A percentile compares a stretch with the other conserved stretches of the same genome.
Conservation (phyloP, 1,140 invertebrate species). For the Ptiloglossa arizonensis region DNA sequence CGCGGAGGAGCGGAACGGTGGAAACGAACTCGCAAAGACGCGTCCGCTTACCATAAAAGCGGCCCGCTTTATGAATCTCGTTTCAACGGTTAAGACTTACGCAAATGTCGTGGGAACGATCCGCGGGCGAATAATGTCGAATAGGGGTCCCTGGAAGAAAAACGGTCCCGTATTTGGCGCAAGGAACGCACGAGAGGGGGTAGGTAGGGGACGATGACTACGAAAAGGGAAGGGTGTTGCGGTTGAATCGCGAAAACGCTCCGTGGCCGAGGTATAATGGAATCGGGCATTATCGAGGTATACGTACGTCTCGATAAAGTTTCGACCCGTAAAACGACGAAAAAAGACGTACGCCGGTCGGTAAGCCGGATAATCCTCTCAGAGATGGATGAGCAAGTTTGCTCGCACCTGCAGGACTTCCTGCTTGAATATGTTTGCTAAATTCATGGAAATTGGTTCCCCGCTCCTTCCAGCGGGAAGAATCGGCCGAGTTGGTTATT, state of each 20-base stretch:
- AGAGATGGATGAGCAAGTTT: slow-evolving; percentile 54
- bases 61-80: background rate
- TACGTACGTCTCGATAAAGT: slow-evolving; percentile 61
- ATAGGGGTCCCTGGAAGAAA: slow-evolving; percentile 47
- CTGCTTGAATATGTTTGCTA: slow-evolving; percentile 31
- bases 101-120: slow-evolving; percentile 46
- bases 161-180: too few relatives aligned
- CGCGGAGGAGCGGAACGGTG: too few relatives aligned
- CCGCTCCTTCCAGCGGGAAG: too few relatives aligned
- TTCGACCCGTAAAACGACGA: slow-evolving; percentile 37
- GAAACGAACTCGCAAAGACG: background rate
- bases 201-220: too few relatives aligned
- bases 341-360: slow-evolving; percentile 21
- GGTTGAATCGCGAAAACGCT: background rate
- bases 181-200: too few relatives aligned
- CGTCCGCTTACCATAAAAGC: slow-evolving; percentile 5
- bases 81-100: slow-evolving; percentile 39
- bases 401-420: slow-evolving; percentile 8
- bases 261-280: slow-evolving; percentile 51
- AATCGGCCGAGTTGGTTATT: background rate
- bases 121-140: slow-evolving; percentile 29
- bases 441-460: background rate
- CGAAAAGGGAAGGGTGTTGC: too few relatives aligned
- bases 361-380: slow-evolving; percentile 61
- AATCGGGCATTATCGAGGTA: slow-evolving; percentile 58